Conservation (phyloP, 2,797 vertebrate genomes). For the Onychomys torridus region DNA sequence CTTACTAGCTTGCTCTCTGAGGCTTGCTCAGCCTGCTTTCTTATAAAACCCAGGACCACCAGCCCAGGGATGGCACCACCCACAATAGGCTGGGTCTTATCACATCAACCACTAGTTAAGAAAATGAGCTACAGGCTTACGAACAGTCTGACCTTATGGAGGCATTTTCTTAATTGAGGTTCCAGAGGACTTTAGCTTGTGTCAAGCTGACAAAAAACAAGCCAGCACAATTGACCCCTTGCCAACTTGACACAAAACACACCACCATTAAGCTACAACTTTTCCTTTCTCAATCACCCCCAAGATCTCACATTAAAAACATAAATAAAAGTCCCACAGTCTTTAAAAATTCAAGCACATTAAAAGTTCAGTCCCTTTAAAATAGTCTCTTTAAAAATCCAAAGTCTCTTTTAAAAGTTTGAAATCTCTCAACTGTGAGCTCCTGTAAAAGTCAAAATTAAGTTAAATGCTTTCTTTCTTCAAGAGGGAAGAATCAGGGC, state of each 20-base stretch:
- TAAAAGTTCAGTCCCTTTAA: neutral
- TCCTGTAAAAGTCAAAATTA: neutral
- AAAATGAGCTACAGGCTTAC: neutral
- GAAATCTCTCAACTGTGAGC: neutral
- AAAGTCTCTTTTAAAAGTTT: neutral
- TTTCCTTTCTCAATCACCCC: neutral
- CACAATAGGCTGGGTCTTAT: too few species aligned
- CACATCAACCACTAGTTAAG: neutral
- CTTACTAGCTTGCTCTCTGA: neutral
- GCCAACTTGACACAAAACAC: neutral
- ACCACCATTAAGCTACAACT: neutral
- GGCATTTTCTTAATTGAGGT: neutral
- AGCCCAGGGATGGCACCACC: neutral
- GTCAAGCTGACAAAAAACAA: too few species aligned
- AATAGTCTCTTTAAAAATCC: neutral
- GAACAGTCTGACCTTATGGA: neutral
- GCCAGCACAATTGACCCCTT: neutral
- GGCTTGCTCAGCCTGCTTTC: neutral
- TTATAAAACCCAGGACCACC: neutral
- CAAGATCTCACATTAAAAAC: neutral
- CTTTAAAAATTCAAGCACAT: neutral
- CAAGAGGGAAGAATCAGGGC: neutral
- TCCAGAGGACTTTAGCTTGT: neutral
- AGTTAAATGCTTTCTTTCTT: neutral
- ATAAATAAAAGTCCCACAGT: neutral